Evolutionary conservation across 2,797 vertebrate species (phyloP).

Genomic region (Craterocephalus amniculus): DNA sequence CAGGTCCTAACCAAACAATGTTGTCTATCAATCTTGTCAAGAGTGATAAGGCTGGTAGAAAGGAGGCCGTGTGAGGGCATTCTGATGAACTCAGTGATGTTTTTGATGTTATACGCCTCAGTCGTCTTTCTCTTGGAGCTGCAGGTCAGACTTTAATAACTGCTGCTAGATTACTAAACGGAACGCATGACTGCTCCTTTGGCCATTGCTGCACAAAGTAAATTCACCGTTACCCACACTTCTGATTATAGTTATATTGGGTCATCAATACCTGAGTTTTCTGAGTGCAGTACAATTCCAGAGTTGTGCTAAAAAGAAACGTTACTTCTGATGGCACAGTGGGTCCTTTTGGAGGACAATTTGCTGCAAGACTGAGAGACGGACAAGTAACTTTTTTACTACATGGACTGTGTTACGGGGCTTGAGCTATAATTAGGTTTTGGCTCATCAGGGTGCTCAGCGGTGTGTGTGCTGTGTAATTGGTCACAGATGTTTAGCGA

Average conservation of each 20-base stretch:
- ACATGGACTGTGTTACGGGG: slow-evolving; percentile 37
- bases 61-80: slow-evolving; percentile 39
- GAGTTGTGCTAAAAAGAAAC: slow-evolving; percentile 5
- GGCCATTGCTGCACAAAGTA: slow-evolving; percentile 22
- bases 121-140: slow-evolving; percentile 52
- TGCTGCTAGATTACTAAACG: slow-evolving; percentile 47
- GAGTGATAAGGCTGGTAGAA: slow-evolving; percentile 2
- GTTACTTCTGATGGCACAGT: not conserved
- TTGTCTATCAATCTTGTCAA: slow-evolving; percentile 37
- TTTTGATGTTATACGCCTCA: slow-evolving; percentile 44
- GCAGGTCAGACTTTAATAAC: slow-evolving; percentile 70
- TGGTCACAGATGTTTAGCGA: slow-evolving; percentile 44
- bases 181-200: slow-evolving; percentile 40
- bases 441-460: slow-evolving; percentile 34
- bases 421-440: slow-evolving; percentile 48
- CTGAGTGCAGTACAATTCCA: not conserved
- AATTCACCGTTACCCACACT: slow-evolving; percentile 20
- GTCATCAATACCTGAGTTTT: slow-evolving; percentile 15
- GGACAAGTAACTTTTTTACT: not conserved
- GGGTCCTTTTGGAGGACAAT: not conserved
- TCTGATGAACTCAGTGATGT: slow-evolving; percentile 42
- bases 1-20: slow-evolving; percentile 13
- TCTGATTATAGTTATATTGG: slow-evolving; percentile 17
- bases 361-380: slow-evolving; percentile 13
- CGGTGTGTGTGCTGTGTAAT: slow-evolving; percentile 52